Evolutionary conservation across 1,140 invertebrate species (phyloP), one percentile per base, ranked within the genome.

Genomic region (Stegodyphus mimosarum): DNA sequence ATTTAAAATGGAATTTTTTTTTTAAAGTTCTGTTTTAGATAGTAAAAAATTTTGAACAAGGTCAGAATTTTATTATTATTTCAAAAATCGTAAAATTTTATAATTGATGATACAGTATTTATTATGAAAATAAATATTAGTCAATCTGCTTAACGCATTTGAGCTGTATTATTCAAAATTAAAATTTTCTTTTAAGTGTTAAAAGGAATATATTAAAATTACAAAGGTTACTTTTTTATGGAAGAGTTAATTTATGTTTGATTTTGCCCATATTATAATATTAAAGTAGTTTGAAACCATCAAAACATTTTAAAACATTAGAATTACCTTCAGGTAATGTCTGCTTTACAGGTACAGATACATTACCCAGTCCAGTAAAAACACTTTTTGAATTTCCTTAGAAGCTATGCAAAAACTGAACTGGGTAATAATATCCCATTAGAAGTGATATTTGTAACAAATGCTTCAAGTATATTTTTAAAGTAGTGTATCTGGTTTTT

Each of bases 381-480:
- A 73, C 50, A 13, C 48, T 51, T 52, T 71, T 71, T 71, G 55
- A 17, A 15, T 67, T 67, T 67, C 17, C 64, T 67, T 67, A 67
- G 64, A 67, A 73, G 18, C 71, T 73, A 73, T 73, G 71, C 71
- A 73, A 51, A 13, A 71, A 11, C 71, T 55, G 52, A 55, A 55
- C 50, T 73, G 11, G 52, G 7, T 73, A 73, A 50, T 73, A 73
- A 73, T 53, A 52, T 55, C n/a, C n/a, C 17, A n/a, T 73, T 73
- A 73, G 71, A 52, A 73, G 50, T 73, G 71, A 73, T 73, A 73
- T 52, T 71, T 71, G 69, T 73, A 53, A 73, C 10, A 73, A 17
- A 52, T 73, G 71, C 71, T 73, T 73, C 50, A 73, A 73, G 17
- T 73, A 73, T 73, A 73, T 73, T 73, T 73, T 67, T 73, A 73